Evolutionary conservation across 2,797 vertebrate species (phyloP), one percentile per base, ranked within the genome.

Genomic region (Knipowitschia caucasica): DNA sequence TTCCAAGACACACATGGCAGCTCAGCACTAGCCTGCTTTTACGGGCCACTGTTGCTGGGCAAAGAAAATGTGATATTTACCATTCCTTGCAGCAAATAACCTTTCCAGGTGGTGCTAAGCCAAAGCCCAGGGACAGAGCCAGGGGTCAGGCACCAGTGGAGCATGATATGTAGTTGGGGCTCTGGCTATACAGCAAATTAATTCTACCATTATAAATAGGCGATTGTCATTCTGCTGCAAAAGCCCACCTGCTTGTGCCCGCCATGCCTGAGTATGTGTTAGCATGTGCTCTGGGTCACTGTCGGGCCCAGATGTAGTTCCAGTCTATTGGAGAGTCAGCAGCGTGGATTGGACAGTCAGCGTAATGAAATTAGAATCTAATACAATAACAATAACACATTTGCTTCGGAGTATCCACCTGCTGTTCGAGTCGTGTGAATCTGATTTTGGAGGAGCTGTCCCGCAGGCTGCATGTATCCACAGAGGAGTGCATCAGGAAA

Each of bases 151-250:
- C 49, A 51, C 49, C 49, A 51, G 21, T 51, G 49, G 49, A 49
- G 46, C 46, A 49, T 49, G 46, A 49, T 49, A 49, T 49, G 46
- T 49, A 49, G 46, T 49, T 34, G 46, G n/a, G 46, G 46, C 30
- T 20, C 18, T 18, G 46, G 46, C 46, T 49, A n/a, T n/a, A 49
- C 30, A n/a, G 29, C 46, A 49, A 49, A 51, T 51, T 51, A 35
- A 51, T 51, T 51, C 49, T 51, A 51, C 49, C 49, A 51, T 51
- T 51, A 51, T 35, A 51, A 51, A 51, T 33, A 51, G 31, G 21
- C 29, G 12, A 49, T 49, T 49, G 46, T 49, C 46, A 49, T 49
- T 49, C 46, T 33, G 46, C 29, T 33, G 18, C 29, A 34, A 33
- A 49, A n/a, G 7, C 23, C 29, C 29, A 42, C 25, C 51, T 42